Percentiles rank a stretch among this genome's conserved stretches.
These are phyloP conservation scores for Ceyx margarethae DNA, from an alignment of 2,113 vertebrate genomes.

Conservation along the genomic window DNA sequence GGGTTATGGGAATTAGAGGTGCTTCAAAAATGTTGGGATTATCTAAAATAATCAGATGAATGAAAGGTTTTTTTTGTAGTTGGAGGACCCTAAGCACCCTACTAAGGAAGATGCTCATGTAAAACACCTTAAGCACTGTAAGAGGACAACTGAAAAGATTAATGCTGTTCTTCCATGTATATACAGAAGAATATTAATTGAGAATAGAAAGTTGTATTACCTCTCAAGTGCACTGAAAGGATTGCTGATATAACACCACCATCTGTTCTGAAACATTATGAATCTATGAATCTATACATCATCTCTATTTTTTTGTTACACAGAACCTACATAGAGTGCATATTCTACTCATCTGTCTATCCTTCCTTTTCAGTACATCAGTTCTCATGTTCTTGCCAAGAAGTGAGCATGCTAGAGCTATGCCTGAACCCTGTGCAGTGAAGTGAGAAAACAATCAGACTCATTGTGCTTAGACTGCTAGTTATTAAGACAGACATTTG, in stretches of 20 bases:
- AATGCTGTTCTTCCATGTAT: not conserved
- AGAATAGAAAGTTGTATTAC: slow-evolving; percentile 23
- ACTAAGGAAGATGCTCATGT: not conserved
- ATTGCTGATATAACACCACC: not conserved
- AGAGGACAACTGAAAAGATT: not conserved
- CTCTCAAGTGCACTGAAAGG: not conserved
- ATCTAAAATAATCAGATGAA: not conserved
- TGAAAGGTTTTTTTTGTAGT: not conserved
- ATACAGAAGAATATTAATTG: slow-evolving; percentile 38
- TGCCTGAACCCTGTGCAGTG: not conserved
- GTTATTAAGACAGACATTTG: not conserved
- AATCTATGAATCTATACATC: not conserved
- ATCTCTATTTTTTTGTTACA: not conserved
- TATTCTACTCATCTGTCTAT: not conserved
- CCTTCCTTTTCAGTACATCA: not conserved
- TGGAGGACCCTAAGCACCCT: not conserved
- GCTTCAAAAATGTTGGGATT: not conserved
- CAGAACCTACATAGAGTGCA: not conserved
- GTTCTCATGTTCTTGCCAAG: not conserved
- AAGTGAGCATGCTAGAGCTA: not conserved
- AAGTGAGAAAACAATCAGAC: not conserved
- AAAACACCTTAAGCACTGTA: not conserved
- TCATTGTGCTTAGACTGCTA: not conserved
- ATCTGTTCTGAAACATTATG: not conserved
- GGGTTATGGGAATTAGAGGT: not conserved